Evolutionary conservation across 92 coral and sea anemone genomes (phyloP).

Genomic region (Zoanthus sansibaricus): DNA sequence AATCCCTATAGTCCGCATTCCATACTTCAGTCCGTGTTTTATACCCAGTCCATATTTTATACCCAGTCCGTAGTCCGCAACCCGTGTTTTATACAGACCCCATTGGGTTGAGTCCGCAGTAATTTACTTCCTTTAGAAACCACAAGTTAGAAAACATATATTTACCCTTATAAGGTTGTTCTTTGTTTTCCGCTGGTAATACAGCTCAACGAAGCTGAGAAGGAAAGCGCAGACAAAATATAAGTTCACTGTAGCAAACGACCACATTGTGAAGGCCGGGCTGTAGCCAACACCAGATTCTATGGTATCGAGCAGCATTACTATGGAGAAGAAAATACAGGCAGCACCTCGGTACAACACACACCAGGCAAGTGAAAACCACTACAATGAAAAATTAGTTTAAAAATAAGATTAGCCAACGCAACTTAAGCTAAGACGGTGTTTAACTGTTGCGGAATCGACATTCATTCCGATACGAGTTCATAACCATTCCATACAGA

Average conservation of each 20-base stretch:
- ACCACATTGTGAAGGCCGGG: slow-evolving; percentile 62
- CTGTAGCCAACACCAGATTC: slow-evolving; percentile 48
- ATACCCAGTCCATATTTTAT: no score
- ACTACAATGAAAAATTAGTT: slow-evolving; percentile 27
- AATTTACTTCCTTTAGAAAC: no score
- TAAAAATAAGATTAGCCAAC: background rate
- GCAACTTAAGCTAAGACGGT: background rate
- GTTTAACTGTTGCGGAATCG: no score
- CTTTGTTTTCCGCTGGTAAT: background rate
- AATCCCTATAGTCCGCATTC: no score
- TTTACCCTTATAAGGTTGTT: background rate
- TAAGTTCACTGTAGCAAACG: slow-evolving; percentile 53
- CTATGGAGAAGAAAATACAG: slow-evolving; percentile 50
- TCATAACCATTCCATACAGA: no score
- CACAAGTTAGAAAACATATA: background rate
- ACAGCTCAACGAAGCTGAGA: slow-evolving; percentile 38
- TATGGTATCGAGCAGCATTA: slow-evolving; percentile 20
- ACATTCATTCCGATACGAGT: no score
- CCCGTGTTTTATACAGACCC: no score
- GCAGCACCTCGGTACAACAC: slow-evolving; percentile 63
- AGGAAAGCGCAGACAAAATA: slow-evolving; percentile 54
- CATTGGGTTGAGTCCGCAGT: no score
- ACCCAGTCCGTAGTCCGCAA: no score
- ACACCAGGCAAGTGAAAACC: slow-evolving; percentile 52
- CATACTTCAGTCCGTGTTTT: no score